phyloP scores from a whole-genome alignment of 2,888 invertebrate genomes.

The Rhodophaea formosa region DNA sequence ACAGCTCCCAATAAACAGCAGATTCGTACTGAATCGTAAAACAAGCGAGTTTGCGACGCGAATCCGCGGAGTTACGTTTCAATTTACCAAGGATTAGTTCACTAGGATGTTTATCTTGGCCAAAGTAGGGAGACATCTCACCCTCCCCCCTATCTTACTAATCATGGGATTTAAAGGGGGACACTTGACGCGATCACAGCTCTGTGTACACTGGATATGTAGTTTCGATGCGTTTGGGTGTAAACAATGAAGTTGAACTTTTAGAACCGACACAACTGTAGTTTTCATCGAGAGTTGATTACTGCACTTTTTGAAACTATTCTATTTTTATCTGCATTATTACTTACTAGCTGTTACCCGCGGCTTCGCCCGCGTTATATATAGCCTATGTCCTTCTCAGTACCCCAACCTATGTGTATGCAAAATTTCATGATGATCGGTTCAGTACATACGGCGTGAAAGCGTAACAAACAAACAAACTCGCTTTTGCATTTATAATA shows the following conservation, averaged over 20 bases:
- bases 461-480: too few species aligned
- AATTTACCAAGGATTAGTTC: constrained; percentile 52
- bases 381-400: too few species aligned
- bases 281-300: too few species aligned
- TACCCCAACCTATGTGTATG: too few species aligned
- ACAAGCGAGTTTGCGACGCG: constrained; percentile 34
- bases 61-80: constrained; percentile 46
- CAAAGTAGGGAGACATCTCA: constrained; percentile 27
- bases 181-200: constrained; percentile 19
- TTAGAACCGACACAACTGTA: background rate
- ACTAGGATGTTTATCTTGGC: constrained; percentile 30
- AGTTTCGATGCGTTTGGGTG: constrained; percentile 31
- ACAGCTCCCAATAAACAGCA: constrained; percentile 17
- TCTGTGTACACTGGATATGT: constrained; percentile 32
- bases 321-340: too few species aligned
- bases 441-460: too few species aligned
- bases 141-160: constrained; percentile 17
- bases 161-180: constrained; percentile 18
- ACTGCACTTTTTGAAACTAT: too few species aligned
- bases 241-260: constrained; percentile 29
- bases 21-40: constrained; percentile 30
- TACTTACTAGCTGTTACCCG: too few species aligned
- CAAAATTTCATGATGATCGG: too few species aligned
- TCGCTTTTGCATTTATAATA: too few species aligned
- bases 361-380: too few species aligned